Base-by-base conservation (phyloP, 1,140 invertebrate species). In the Drosophila ananassae region DNA sequence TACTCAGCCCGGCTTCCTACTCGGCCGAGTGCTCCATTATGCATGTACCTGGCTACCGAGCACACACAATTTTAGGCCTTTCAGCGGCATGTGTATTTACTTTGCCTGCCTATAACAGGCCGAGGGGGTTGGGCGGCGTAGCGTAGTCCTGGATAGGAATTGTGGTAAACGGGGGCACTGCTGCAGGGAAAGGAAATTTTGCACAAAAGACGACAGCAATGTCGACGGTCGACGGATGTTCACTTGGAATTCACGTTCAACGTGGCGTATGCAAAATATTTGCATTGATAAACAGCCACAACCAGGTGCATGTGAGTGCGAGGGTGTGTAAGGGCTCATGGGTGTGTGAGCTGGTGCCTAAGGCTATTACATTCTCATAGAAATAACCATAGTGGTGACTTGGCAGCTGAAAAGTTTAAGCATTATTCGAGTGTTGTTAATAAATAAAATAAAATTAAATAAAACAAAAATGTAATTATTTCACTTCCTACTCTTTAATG, bases 191-290 rank as follows among this genome's bases (percentile, higher is more conserved):
- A 69, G 63, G 44, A 71, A 71, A 50, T 52, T 56, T 48, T 30
- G 60, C 72, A 75, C 72, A 75, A 87, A 78, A 78, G 77, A 81
- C 56, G 67, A 61, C 55, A 66, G 37, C 71, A 53, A 59, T 76
- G 73, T 55, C 59, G 62, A 56, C 68, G 44, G 34, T 64, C 75
- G 48, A 67, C 62, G 78, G 83, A 82, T 87, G 83, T 82, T 80
- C 82, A 89, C 79, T 87, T 87, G 82, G 78, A 89, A 82, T 87
- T 89, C 85, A 79, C 83, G 75, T 89, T 56, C 83, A 89, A 89
- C 82, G 82, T 89, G 83, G 82, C 83, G 82, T 79, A 89, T 87
- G 83, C 83, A 82, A 87, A 87, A 87, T 87, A 87, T 87, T 87
- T 87, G 82, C 82, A 87, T 87, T 87, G 82, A 87, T 87, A 87